Evolutionary conservation across 2,888 invertebrate genomes (phyloP).

Genomic region (Piscicola geometra): DNA sequence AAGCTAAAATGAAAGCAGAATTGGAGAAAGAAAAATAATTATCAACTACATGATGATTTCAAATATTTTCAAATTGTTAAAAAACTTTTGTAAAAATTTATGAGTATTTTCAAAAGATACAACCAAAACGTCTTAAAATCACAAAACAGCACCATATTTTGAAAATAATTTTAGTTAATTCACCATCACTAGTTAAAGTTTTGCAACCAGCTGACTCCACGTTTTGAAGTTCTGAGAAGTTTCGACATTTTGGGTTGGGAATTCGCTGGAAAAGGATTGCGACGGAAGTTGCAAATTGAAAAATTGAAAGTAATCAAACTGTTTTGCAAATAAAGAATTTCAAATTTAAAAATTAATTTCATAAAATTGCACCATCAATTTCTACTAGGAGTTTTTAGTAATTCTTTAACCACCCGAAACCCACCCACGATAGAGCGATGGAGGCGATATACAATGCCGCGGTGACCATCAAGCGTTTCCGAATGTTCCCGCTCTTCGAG

Average conservation of each 20-base stretch:
- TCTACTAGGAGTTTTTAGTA: too few species aligned
- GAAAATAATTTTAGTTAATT: too few species aligned
- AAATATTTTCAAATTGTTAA: too few species aligned
- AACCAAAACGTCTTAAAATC: too few species aligned
- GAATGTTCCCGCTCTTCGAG: conserved; percentile 99
- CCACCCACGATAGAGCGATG: background rate
- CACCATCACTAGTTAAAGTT: background rate
- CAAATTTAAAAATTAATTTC: too few species aligned
- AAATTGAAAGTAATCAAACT: too few species aligned
- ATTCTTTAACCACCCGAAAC: too few species aligned
- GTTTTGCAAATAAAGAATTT: too few species aligned
- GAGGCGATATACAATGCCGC: conserved; percentile 69
- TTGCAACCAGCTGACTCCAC: background rate
- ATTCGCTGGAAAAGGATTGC: background rate
- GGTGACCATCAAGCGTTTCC: conserved; percentile 94
- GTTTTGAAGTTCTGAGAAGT: background rate
- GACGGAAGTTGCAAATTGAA: background rate
- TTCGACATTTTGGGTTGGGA: background rate
- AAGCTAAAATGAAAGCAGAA: conserved; percentile 56
- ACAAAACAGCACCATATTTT: too few species aligned
- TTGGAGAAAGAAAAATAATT: conserved; percentile 49
- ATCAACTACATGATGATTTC: background rate
- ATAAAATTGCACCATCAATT: too few species aligned
- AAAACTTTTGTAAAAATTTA: too few species aligned
- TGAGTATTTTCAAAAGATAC: too few species aligned